A percentile compares a stretch with the other conserved stretches of the same genome.
These are phyloP conservation scores for Eulemur macaco DNA, from an alignment of 2,113 vertebrate species.

Conservation along the genomic window DNA sequence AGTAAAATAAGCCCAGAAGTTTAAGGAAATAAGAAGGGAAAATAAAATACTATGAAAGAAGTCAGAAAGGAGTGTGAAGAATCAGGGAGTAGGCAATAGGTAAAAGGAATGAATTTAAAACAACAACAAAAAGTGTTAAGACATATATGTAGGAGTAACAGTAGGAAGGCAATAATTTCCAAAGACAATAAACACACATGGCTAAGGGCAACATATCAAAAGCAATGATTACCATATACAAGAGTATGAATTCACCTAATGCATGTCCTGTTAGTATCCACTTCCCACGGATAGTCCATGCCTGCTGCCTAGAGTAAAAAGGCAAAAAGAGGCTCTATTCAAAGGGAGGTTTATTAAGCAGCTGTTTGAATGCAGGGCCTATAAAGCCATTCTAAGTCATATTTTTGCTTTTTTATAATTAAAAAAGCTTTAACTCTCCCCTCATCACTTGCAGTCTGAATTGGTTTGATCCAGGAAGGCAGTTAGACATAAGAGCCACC, in stretches of 20 bases:
- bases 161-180: neutral
- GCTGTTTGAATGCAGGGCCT: constrained; percentile 4
- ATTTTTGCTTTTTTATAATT: constrained; percentile 79
- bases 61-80: neutral
- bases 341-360: constrained; percentile 62
- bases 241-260: neutral
- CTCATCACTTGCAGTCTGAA: constrained; percentile 79
- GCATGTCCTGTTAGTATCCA: neutral
- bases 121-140: neutral
- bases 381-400: constrained; percentile 73
- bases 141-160: neutral
- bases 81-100: neutral
- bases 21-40: neutral
- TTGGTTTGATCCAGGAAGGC: constrained; percentile 84
- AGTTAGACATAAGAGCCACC: constrained; percentile 84
- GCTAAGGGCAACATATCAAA: neutral
- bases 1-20: neutral
- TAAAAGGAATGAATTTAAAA: constrained; percentile 9
- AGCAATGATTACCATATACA: neutral
- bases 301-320: neutral
- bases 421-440: constrained; percentile 82
- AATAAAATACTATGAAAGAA: neutral
- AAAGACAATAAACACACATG: neutral
- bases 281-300: neutral
- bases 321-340: neutral